Percentiles rank a stretch among this genome's conserved stretches.
Evolutionary conservation across 2,888 invertebrate genomes (phyloP).

Genomic region (Mimas tiliae): DNA sequence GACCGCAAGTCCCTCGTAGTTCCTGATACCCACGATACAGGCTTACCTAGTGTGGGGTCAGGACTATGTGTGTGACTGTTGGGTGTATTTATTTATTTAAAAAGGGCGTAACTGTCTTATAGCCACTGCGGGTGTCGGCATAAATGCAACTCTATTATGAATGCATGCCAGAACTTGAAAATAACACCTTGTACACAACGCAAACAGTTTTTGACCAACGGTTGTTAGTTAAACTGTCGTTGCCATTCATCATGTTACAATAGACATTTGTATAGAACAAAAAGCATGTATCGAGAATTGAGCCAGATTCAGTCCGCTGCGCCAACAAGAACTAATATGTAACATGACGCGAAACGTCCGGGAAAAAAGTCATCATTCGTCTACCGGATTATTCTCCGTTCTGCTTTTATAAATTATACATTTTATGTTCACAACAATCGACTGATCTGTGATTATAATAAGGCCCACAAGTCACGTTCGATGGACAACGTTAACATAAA

Average conservation of each 20-base stretch:
- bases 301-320: conserved; percentile 52
- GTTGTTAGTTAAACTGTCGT: conserved; percentile 32
- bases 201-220: not conserved
- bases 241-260: conserved; percentile 54
- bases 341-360: conserved; percentile 58
- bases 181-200: not conserved
- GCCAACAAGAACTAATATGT: conserved; percentile 65
- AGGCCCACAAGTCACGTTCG: conserved; percentile 71
- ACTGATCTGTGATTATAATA: conserved; percentile 82
- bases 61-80: too few species aligned
- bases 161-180: not conserved
- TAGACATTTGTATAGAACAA: conserved; percentile 51
- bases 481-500: conserved; percentile 56
- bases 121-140: not conserved
- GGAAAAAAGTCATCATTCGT: conserved; percentile 59
- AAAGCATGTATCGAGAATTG: conserved; percentile 54
- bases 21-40: too few species aligned
- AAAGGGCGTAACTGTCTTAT: not conserved
- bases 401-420: conserved; percentile 80
- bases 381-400: conserved; percentile 61
- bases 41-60: too few species aligned
- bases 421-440: conserved; percentile 79
- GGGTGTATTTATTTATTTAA: too few species aligned
- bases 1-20: too few species aligned
- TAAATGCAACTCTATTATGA: not conserved